Base-by-base conservation (phyloP, 2,797 vertebrate genomes). In the Tamandua tetradactyla region DNA sequence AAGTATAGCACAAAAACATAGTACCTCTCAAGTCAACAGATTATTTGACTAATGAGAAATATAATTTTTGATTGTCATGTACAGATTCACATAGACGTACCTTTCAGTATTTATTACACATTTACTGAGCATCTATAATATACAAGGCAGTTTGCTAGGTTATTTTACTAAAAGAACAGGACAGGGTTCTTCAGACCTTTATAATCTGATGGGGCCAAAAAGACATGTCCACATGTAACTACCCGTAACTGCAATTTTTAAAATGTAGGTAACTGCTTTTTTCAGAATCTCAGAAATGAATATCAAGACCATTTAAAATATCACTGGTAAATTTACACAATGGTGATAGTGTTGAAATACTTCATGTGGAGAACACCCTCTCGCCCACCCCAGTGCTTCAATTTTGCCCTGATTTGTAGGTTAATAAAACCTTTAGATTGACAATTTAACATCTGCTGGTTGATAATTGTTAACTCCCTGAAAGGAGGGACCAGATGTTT, bases 391-490 rank as follows among this genome's bases (percentile, higher is more conserved):
- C 6, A 72, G 14, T 80, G n/a, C n/a, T 75, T 80, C 27, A 52
- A 44, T 75, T 82, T 93, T 83, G 13, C 40, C 52, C 7, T 90
- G 62, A 94, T 7, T 25, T 71, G 18, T 61, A 91, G 61, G 40
- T n/a, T 82, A 89, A 74, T 11, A 37, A 91, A 83, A 76, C 5
- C 20, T 30, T 87, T 87, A 44, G 35, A 61, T 52, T 87, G 66
- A 93, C 59, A 87, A 97, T 80, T 93, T 94, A 89, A 78, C 86
- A 83, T 87, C 35, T 86, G 62, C 13, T 55, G 76, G 47, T 52
- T 82, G 57, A 17, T 82, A 37, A 92, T 27, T 91, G 20, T 62
- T 88, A 89, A 25, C 1, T 35, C 35, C 7, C 2, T 76, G 35
- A 83, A 92, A 78, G 69, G 52, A 92, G 10, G 55, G 20, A 71